Percentiles rank a stretch among this genome's conserved stretches.
These are phyloP conservation scores for Acanthurus tractus DNA, from an alignment of 2,797 vertebrate genomes.

Conservation along the genomic window DNA sequence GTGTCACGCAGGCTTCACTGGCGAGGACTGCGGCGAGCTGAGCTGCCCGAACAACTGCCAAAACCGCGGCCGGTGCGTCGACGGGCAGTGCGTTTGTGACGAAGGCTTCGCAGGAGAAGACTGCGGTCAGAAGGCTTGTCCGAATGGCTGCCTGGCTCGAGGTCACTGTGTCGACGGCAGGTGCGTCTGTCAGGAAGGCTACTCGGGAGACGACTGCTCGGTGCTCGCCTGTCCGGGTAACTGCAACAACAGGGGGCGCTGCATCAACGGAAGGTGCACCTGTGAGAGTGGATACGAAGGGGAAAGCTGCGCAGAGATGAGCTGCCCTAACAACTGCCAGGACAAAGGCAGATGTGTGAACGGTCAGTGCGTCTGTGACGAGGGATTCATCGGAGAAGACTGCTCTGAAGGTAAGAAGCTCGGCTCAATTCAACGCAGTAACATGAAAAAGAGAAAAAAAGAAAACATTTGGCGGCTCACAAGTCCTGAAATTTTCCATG, in stretches of 20 bases:
- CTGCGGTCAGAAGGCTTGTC: constrained; percentile 89
- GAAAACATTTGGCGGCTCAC: constrained; percentile 4
- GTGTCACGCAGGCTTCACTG: constrained; percentile 85
- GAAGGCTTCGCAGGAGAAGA: constrained; percentile 88
- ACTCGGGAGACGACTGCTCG: constrained; percentile 87
- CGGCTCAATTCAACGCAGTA: not conserved
- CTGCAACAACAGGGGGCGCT: constrained; percentile 88
- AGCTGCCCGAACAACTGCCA: constrained; percentile 89
- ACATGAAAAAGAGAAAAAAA: not conserved
- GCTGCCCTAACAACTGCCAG: constrained; percentile 88
- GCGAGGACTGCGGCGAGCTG: constrained; percentile 87
- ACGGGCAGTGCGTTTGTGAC: constrained; percentile 90
- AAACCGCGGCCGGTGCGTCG: constrained; percentile 85
- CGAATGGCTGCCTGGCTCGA: constrained; percentile 82
- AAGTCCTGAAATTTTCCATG: constrained; percentile 49
- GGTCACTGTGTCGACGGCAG: constrained; percentile 86
- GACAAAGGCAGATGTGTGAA: constrained; percentile 78
- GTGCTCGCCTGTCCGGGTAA: constrained; percentile 85
- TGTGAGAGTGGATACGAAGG: constrained; percentile 88
- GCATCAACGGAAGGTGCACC: constrained; percentile 86
- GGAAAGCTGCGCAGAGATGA: constrained; percentile 84
- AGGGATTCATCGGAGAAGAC: constrained; percentile 89
- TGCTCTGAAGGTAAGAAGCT: constrained; percentile 86
- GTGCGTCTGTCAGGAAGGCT: constrained; percentile 87
- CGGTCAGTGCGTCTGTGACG: constrained; percentile 86